Conservation (phyloP, 2,888 invertebrate genomes). For the Coleophora deauratella region DNA sequence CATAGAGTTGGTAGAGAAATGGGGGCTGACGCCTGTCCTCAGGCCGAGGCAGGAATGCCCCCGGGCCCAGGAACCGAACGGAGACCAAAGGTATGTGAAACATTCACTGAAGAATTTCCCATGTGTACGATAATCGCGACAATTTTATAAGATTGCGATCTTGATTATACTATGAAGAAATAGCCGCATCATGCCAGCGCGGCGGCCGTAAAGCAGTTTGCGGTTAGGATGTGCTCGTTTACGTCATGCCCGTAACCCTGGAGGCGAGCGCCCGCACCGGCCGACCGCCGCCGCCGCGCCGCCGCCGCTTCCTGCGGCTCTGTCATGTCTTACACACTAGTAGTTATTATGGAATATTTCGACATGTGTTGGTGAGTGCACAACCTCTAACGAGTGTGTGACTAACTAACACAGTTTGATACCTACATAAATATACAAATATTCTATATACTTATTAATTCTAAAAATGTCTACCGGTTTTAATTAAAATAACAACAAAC, state of each 20-base stretch:
- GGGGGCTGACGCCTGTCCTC: conserved; percentile 98
- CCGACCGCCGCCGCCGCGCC: conserved; percentile 28
- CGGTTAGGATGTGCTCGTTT: conserved; percentile 40
- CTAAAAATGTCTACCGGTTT: no score
- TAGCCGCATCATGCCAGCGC: conserved; percentile 11
- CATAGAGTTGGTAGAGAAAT: conserved; percentile 97
- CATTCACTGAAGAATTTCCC: no score
- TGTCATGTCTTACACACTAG: conserved; percentile 17
- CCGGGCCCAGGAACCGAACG: conserved; percentile 81
- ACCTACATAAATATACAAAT: no score
- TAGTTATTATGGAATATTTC: conserved; percentile 51
- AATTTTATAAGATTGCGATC: background rate
- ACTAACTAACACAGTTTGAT: background rate
- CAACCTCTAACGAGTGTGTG: conserved; percentile 13
- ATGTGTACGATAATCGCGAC: background rate
- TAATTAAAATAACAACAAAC: no score
- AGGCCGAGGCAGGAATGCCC: conserved; percentile 96
- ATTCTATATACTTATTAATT: no score
- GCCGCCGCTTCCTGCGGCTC: conserved; percentile 7
- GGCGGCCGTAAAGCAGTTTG: conserved; percentile 34
- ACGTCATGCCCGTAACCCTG: conserved; percentile 25
- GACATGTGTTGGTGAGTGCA: conserved; percentile 67
- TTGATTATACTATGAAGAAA: no score
- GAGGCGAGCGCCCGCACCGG: conserved; percentile 14
- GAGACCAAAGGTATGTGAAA: conserved; percentile 82